Evolutionary conservation across 1,140 invertebrate genomes (phyloP).

Genomic region (Sycophila sp.): DNA sequence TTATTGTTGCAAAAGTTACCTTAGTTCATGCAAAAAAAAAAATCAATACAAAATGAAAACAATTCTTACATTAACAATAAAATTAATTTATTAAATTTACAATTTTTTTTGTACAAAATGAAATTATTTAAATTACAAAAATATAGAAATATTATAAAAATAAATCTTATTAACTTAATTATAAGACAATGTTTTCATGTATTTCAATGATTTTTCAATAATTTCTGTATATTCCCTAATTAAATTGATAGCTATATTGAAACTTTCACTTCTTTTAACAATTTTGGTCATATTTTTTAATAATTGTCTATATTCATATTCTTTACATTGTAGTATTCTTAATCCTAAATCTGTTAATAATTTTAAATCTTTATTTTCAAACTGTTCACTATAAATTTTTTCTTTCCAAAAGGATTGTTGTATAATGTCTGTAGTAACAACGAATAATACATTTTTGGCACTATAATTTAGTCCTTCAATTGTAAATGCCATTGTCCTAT

Average conservation of each 20-base stretch:
- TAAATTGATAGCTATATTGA: constrained; percentile 51
- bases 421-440: constrained; percentile 47
- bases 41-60: background rate
- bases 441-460: constrained; percentile 56
- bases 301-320: constrained; percentile 38
- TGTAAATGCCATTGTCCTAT: constrained; percentile 67
- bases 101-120: background rate
- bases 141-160: constrained; percentile 1
- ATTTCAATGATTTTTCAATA: constrained; percentile 18
- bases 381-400: constrained; percentile 54
- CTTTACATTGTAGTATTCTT: constrained; percentile 50
- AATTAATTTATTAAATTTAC: background rate
- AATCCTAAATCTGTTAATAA: constrained; percentile 41
- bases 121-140: background rate
- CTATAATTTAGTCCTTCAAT: constrained; percentile 69
- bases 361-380: constrained; percentile 47
- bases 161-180: no score
- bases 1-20: no score
- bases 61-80: background rate
- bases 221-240: constrained; percentile 52
- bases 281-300: constrained; percentile 48
- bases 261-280: constrained; percentile 44
- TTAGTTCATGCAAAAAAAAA: no score
- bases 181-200: constrained; percentile 15
- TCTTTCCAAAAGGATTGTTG: constrained; percentile 47